Conservation (phyloP, 2,888 invertebrate genomes). For the Stenurella melanura region DNA sequence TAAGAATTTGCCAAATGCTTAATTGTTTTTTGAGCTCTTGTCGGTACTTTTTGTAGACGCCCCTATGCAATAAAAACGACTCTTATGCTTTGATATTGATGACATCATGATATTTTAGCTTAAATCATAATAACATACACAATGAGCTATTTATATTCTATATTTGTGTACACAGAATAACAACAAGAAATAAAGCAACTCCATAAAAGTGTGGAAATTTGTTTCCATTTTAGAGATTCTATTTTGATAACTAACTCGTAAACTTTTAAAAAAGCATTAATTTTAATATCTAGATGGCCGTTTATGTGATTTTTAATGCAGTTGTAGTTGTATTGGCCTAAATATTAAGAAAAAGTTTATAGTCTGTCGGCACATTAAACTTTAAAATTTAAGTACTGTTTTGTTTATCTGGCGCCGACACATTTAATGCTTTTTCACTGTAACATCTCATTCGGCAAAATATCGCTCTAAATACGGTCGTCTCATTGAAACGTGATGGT, state of each 20-base stretch:
- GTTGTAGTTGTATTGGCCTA: constrained; percentile 32
- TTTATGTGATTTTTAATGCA: constrained; percentile 43
- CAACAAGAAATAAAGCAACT: constrained; percentile 14
- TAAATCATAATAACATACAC: constrained; percentile 8
- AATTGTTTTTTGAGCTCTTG: no score
- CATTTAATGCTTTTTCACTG: constrained; percentile 29
- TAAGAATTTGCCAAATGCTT: no score
- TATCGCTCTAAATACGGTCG: background rate
- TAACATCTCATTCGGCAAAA: constrained; percentile 12
- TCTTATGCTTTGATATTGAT: no score
- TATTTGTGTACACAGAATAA: constrained; percentile 9
- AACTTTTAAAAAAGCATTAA: constrained; percentile 37
- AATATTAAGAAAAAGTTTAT: constrained; percentile 39
- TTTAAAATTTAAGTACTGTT: constrained; percentile 36
- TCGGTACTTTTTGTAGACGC: no score
- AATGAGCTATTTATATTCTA: constrained; percentile 34
- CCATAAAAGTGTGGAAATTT: constrained; percentile 40
- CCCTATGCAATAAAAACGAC: no score
- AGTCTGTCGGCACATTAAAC: constrained; percentile 32
- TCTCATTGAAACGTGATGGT: background rate
- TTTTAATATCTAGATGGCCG: constrained; percentile 39
- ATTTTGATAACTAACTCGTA: constrained; percentile 40
- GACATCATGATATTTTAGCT: background rate
- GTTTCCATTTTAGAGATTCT: constrained; percentile 32
- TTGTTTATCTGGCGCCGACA: constrained; percentile 37